Evolutionary conservation across 2,797 vertebrate genomes (phyloP).

Genomic region (Psittacula derbiana): DNA sequence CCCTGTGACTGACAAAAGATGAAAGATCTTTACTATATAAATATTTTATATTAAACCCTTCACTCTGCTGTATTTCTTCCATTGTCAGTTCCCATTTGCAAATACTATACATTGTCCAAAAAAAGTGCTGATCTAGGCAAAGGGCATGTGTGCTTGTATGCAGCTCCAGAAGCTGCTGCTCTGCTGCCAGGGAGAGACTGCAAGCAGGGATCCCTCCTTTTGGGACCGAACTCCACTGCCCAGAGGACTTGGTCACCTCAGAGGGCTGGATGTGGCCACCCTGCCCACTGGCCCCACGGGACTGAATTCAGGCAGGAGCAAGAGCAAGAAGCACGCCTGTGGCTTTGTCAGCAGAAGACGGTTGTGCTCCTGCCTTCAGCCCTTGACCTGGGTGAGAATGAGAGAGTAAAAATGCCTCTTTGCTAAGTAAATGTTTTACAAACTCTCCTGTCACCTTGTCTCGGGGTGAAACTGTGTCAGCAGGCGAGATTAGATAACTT

Average conservation of each 20-base stretch:
- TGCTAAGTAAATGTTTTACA: not conserved
- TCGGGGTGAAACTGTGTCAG: constrained; percentile 46
- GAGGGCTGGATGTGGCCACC: not conserved
- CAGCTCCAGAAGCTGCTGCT: not conserved
- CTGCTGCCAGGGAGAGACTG: not conserved
- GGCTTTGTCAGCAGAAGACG: not conserved
- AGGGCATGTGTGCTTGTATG: not conserved
- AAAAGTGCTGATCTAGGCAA: constrained; percentile 64
- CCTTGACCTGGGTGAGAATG: not conserved
- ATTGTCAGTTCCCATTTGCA: constrained; percentile 77
- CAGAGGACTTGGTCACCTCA: fast-evolving
- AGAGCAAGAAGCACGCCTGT: fast-evolving
- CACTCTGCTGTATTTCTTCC: constrained; percentile 74
- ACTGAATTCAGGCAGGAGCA: fast-evolving
- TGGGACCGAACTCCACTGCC: not conserved
- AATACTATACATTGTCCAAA: constrained; percentile 70
- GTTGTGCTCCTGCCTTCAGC: not conserved
- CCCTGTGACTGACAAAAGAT: constrained; percentile 78
- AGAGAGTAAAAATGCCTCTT: constrained; percentile 4
- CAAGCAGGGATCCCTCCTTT: not conserved
- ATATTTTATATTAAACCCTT: constrained; percentile 82
- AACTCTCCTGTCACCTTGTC: constrained; percentile 31
- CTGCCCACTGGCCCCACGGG: not conserved
- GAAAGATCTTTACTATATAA: constrained; percentile 82
- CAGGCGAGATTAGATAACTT: constrained; percentile 66